Conservation (phyloP, 2,113 vertebrate species). For the Bufo gargarizans region DNA sequence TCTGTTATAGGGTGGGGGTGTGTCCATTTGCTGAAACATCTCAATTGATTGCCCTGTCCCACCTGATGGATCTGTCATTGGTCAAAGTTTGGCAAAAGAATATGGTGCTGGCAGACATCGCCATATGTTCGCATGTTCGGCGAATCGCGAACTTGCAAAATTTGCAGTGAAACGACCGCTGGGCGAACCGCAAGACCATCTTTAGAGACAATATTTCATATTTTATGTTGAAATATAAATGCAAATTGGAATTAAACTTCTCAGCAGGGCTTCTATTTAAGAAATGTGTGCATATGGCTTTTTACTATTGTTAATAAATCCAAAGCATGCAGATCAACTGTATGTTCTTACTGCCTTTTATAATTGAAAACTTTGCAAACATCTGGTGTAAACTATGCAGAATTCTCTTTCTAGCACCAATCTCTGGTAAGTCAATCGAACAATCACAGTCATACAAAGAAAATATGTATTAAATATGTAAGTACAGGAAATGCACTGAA, state of each 20-base stretch:
- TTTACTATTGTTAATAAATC: slow-evolving; percentile 48
- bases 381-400: slow-evolving; percentile 39
- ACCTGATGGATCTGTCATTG: too few relatives aligned
- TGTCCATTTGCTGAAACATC: too few relatives aligned
- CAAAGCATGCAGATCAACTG: slow-evolving; percentile 41
- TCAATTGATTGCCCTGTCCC: too few relatives aligned
- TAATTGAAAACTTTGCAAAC: slow-evolving; percentile 51
- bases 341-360: slow-evolving; percentile 39
- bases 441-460: slow-evolving; percentile 14
- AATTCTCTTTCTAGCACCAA: slow-evolving; percentile 10
- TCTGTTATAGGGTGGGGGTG: too few relatives aligned
- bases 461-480: slow-evolving; percentile 22
- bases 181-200: too few relatives aligned
- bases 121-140: too few relatives aligned
- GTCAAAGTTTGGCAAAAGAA: too few relatives aligned
- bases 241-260: slow-evolving; percentile 48
- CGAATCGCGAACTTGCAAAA: too few relatives aligned
- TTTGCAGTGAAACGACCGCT: too few relatives aligned
- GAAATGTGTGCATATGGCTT: slow-evolving; percentile 52
- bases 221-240: slow-evolving; percentile 42
- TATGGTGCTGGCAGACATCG: too few relatives aligned
- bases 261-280: slow-evolving; percentile 9
- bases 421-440: not conserved
- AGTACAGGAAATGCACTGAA: slow-evolving; percentile 16
- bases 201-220: slow-evolving; percentile 9